Evolutionary conservation across 2,113 vertebrate species (phyloP).

Genomic region (Corapipo altera): DNA sequence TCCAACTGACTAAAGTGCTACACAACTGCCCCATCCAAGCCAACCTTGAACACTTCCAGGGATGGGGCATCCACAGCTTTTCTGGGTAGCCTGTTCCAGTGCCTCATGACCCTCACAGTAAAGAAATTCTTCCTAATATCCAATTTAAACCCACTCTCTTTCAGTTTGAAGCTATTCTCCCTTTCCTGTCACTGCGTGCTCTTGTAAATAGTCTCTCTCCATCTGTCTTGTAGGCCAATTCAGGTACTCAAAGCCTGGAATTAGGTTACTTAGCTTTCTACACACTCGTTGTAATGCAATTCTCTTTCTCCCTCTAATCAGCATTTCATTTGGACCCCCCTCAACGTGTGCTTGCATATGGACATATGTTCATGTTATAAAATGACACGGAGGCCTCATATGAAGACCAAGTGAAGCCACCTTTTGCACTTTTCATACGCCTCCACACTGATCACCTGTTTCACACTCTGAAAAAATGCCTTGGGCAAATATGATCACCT

Average conservation of each 20-base stretch:
- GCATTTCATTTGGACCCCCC: neutral
- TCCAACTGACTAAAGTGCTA: neutral
- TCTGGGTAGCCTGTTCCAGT: neutral
- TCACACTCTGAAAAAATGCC: neutral
- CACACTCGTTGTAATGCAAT: neutral
- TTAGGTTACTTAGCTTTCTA: neutral
- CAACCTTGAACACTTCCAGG: neutral
- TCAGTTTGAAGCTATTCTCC: neutral
- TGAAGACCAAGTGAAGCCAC: neutral
- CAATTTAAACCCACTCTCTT: neutral
- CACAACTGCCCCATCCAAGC: neutral
- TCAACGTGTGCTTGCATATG: neutral
- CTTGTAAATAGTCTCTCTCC: neutral
- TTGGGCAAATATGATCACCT: neutral
- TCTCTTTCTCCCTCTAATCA: neutral
- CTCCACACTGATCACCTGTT: neutral
- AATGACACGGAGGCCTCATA: accelerated
- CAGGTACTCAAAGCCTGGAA: neutral
- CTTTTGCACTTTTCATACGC: neutral
- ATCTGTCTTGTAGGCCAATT: neutral
- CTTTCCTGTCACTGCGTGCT: neutral
- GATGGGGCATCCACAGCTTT: neutral
- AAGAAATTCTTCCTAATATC: neutral
- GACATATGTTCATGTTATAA: accelerated
- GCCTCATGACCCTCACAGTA: neutral